Evolutionary conservation across 2,888 invertebrate species (phyloP).

Genomic region (Pyrocoelia pectoralis): DNA sequence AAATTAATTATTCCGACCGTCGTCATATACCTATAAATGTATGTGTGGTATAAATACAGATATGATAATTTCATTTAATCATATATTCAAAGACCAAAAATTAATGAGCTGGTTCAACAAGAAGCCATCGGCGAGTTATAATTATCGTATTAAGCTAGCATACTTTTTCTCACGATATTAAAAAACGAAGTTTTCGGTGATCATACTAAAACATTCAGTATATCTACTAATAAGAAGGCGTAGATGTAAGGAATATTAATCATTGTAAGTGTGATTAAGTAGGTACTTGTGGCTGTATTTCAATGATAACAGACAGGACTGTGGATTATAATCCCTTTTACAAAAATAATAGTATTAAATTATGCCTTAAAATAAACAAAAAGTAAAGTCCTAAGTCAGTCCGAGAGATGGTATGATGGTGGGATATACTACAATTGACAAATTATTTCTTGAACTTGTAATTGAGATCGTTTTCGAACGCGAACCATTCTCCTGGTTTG

Average conservation of each 20-base stretch:
- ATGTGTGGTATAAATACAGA: not conserved
- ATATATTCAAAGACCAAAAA: conserved; percentile 14
- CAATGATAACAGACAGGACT: not conserved
- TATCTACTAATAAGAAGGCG: conserved; percentile 18
- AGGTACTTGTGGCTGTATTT: conserved; percentile 19
- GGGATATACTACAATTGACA: no score
- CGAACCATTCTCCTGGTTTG: no score
- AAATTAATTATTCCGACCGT: not conserved
- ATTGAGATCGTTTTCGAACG: no score
- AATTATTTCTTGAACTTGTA: no score
- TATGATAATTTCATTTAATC: conserved; percentile 13
- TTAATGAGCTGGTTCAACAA: conserved; percentile 18
- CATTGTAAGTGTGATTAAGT: conserved; percentile 23
- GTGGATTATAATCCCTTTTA: no score
- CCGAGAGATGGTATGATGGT: no score
- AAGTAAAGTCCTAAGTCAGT: no score
- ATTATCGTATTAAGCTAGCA: conserved; percentile 22
- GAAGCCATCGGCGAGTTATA: conserved; percentile 23
- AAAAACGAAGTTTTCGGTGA: conserved; percentile 21
- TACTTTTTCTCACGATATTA: conserved; percentile 24
- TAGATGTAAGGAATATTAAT: conserved; percentile 21
- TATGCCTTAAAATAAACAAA: no score
- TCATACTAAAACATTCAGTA: conserved; percentile 13
- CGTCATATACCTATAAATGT: not conserved
- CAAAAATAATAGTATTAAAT: no score